Evolutionary conservation across 2,888 invertebrate species (phyloP).

Genomic region (Orchesella flavescens): DNA sequence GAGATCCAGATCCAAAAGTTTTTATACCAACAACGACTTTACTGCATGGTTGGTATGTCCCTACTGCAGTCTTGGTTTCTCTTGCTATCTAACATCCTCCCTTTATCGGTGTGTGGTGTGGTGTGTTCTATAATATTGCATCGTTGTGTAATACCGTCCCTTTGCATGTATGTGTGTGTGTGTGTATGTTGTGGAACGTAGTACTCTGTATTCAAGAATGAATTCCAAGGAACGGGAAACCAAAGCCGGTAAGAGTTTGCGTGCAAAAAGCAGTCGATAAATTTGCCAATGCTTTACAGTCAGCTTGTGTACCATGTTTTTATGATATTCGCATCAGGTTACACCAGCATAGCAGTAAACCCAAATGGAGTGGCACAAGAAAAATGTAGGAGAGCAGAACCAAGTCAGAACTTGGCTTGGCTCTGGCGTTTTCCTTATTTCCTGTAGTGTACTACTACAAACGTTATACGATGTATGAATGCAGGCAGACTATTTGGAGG

Average conservation of each 20-base stretch:
- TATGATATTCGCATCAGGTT: constrained; percentile 24
- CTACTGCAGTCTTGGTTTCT: neutral
- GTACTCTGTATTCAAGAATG: constrained; percentile 12
- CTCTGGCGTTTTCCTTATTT: too few species aligned
- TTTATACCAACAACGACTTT: too few species aligned
- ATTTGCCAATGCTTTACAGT: constrained; percentile 62
- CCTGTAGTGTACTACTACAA: too few species aligned
- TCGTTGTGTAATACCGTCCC: neutral
- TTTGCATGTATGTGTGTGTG: too few species aligned
- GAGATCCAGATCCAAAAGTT: too few species aligned
- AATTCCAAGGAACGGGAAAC: constrained; percentile 13
- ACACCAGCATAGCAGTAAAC: constrained; percentile 6
- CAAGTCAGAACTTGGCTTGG: too few species aligned
- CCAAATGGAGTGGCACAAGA: neutral
- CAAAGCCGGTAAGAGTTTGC: constrained; percentile 66
- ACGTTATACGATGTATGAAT: too few species aligned
- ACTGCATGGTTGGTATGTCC: neutral
- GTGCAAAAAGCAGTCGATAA: constrained; percentile 69
- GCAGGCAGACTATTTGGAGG: too few species aligned
- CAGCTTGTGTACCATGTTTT: neutral
- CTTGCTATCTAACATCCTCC: neutral
- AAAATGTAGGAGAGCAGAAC: neutral
- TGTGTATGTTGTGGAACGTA: neutral
- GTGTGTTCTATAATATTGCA: neutral
- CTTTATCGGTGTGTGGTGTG: neutral